Evolutionary conservation across 2,797 vertebrate species (phyloP).

Genomic region (Adrianichthys oophorus): DNA sequence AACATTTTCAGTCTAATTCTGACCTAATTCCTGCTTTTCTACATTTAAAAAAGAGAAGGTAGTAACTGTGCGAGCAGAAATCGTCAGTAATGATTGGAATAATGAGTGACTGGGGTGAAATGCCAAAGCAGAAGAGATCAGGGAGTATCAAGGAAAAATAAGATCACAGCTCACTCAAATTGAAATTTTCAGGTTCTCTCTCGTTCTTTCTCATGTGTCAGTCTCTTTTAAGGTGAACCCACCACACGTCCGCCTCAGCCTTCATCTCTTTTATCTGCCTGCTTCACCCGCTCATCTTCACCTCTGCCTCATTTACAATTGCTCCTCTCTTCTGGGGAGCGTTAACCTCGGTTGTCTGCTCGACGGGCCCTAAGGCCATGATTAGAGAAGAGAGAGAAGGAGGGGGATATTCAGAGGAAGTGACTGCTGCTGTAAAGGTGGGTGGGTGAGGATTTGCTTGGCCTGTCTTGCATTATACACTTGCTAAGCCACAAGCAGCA

Average conservation of each 20-base stretch:
- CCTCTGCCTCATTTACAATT: constrained; percentile 71
- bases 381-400: constrained; percentile 42
- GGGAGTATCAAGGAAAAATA: constrained; percentile 34
- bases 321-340: constrained; percentile 57
- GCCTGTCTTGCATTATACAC: constrained; percentile 35
- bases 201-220: constrained; percentile 49
- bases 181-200: constrained; percentile 41
- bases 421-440: constrained; percentile 36
- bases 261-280: constrained; percentile 65
- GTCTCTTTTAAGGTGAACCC: constrained; percentile 54
- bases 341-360: constrained; percentile 63
- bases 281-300: constrained; percentile 66
- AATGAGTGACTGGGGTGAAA: constrained; percentile 55
- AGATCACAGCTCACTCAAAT: constrained; percentile 52
- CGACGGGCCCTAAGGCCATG: constrained; percentile 56
- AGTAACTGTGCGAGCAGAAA: constrained; percentile 23
- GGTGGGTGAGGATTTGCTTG: constrained; percentile 17
- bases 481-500: constrained; percentile 11
- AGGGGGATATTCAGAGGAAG: constrained; percentile 42
- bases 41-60: constrained; percentile 19
- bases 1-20: not conserved
- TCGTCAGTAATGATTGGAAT: constrained; percentile 47
- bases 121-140: constrained; percentile 36
- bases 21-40: constrained; percentile 9
- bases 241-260: constrained; percentile 47